Conservation (phyloP, 2,797 vertebrate genomes). For the Chaetophractus vellerosus region DNA sequence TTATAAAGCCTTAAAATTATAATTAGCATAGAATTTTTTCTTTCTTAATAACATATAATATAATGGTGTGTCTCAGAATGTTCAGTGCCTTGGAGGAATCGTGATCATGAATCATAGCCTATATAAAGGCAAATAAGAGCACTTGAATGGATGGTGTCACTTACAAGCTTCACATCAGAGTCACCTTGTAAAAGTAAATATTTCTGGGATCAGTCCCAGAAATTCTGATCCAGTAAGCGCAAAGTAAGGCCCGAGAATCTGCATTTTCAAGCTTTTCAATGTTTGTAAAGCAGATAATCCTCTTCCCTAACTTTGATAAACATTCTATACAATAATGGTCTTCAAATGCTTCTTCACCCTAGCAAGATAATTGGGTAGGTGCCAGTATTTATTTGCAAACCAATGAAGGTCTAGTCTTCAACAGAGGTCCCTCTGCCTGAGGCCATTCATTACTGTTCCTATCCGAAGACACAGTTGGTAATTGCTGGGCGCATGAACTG, state of each 20-base stretch:
- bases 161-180: not conserved
- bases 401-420: not conserved
- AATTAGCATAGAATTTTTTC: not conserved
- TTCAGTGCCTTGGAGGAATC: not conserved
- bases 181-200: not conserved
- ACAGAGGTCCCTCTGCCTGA: not conserved
- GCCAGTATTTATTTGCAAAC: not conserved
- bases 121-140: not conserved
- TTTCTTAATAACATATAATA: not conserved
- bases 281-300: not conserved
- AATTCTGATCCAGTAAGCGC: not conserved
- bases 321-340: not conserved
- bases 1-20: constrained; percentile 28
- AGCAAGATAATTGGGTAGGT: not conserved
- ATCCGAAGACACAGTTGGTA: not conserved
- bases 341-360: constrained; percentile 5
- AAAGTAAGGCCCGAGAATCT: not conserved
- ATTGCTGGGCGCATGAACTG: not conserved
- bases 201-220: not conserved
- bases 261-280: not conserved
- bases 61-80: not conserved
- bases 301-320: not conserved
- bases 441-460: not conserved
- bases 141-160: not conserved
- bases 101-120: not conserved